Evolutionary conservation across 2,888 invertebrate species (phyloP), one percentile per base, ranked within the genome.

Genomic region (Tuta absoluta): DNA sequence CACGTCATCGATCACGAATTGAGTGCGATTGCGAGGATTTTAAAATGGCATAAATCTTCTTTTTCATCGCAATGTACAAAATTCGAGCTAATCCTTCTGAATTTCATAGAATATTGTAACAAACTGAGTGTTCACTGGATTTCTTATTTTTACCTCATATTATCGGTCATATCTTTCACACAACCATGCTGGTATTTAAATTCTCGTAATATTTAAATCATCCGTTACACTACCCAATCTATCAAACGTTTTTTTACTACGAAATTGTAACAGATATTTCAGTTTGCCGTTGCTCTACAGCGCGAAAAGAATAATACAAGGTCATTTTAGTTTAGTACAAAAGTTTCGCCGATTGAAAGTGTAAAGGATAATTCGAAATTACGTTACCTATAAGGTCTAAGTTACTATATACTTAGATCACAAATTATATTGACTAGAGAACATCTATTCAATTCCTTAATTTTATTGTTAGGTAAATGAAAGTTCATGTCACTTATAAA

Each of bases 401-500:
- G 72, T 77, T 71, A 74, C 74, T 79, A n/a, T n/a, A n/a, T n/a
- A 76, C 82, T 85, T 87, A 80, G 82, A 88, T 88, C 89, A 89
- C 87, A 87, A 82, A 80, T 85, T 78, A 78, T 79, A 86, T 85
- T 87, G 84, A 87, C 86, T 87, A 87, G 75, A 82, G 75, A 81
- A 72, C 84, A 83, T 83, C 72, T 72, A 80, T 58, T 88, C 87
- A 87, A 88, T 87, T 88, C 87, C 87, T 81, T 86, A 77, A 77
- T n/a, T 76, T 82, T 78, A 19, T 21, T 1, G 41, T 71, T 81
- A 73, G 72, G 78, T 82, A 82, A 69, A 74, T 59, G 51, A 33
- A 37, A 48, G 2, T 24, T 33, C 33, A 37, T 33, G 58, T 58
- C 19, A 38, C 37, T 24, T 33, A 12, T n/a, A n/a, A 56, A 56